Conservation (phyloP, 1,140 invertebrate genomes). For the Danaus melanippus region DNA sequence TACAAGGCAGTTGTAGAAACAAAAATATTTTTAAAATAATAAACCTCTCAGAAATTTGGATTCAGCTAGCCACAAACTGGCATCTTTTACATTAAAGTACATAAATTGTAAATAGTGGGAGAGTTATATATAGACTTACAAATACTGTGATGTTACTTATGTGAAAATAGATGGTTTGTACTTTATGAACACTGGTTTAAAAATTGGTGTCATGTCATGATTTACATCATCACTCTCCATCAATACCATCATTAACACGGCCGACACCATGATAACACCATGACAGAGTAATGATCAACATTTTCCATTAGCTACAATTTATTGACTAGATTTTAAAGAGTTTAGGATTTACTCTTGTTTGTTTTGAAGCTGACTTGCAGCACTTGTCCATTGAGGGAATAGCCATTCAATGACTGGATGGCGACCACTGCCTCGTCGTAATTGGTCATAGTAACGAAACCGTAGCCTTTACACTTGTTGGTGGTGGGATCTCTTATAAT, state of each 20-base stretch:
- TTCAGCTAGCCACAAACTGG: too few relatives aligned
- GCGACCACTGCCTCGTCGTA: constrained; percentile 93
- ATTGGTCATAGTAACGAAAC: constrained; percentile 95
- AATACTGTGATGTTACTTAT: constrained; percentile 33
- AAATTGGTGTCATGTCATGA: constrained; percentile 48
- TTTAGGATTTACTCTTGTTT: constrained; percentile 79
- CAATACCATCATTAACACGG: constrained; percentile 42
- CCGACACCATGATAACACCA: constrained; percentile 42
- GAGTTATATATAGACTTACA: constrained; percentile 14
- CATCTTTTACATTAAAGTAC: constrained; percentile 8
- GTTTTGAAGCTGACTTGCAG: constrained; percentile 94
- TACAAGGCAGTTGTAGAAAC: too few relatives aligned
- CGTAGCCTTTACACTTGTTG: constrained; percentile 95
- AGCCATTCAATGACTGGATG: constrained; percentile 92
- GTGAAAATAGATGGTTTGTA: constrained; percentile 46
- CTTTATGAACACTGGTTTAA: constrained; percentile 49
- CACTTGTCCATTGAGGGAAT: constrained; percentile 88
- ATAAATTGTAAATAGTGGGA: constrained; percentile 4
- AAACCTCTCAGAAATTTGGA: too few relatives aligned
- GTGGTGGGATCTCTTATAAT: constrained; percentile 90
- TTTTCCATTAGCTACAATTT: constrained; percentile 70
- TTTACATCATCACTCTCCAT: constrained; percentile 46
- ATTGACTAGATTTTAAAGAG: constrained; percentile 64
- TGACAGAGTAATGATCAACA: constrained; percentile 66
- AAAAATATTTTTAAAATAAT: too few relatives aligned